phyloP scores from a whole-genome alignment of 2,888 invertebrate species.

The Zygothrica quintamaculata region DNA sequence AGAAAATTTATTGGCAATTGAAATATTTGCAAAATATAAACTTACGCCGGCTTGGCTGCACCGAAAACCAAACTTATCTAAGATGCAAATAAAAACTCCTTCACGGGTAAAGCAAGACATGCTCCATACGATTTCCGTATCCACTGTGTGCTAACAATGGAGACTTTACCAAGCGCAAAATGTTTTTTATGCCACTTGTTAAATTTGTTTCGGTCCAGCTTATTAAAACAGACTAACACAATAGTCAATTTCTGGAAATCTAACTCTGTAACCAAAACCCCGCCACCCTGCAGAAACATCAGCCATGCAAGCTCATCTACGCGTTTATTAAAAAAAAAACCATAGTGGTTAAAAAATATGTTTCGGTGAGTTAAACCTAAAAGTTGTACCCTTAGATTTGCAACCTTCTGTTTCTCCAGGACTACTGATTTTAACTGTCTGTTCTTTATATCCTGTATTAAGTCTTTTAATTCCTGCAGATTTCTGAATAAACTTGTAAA shows the following conservation, averaged over 20 bases:
- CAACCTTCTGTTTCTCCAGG: slow-evolving; percentile 1
- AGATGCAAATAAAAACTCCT: slow-evolving; percentile 14
- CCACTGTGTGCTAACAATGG: slow-evolving; percentile 39
- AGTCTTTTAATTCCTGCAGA: slow-evolving; percentile 86
- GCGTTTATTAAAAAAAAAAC: slow-evolving; percentile 65
- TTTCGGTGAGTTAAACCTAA: slow-evolving; percentile 34
- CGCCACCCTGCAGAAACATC: slow-evolving; percentile 78
- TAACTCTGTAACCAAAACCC: slow-evolving; percentile 38
- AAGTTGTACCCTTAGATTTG: slow-evolving; percentile 28
- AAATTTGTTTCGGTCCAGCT: slow-evolving; percentile 5
- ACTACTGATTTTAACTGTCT: slow-evolving; percentile 75
- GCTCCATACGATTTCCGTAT: slow-evolving; percentile 41
- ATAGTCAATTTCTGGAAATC: slow-evolving; percentile 3
- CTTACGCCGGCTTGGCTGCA: too few relatives aligned
- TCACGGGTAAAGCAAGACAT: slow-evolving; percentile 11
- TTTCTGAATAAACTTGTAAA: slow-evolving; percentile 87
- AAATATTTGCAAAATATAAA: too few relatives aligned
- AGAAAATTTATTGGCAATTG: too few relatives aligned
- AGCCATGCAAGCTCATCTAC: slow-evolving; percentile 56
- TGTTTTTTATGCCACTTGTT: slow-evolving; percentile 31
- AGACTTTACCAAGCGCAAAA: neutral
- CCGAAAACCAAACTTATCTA: too few relatives aligned
- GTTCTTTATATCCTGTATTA: slow-evolving; percentile 85
- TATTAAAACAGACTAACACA: slow-evolving; percentile 22
- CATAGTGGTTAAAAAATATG: slow-evolving; percentile 69